These are phyloP conservation scores for Lamproptera curius DNA, from an alignment of 2,888 invertebrate genomes.

Conservation along the genomic window DNA sequence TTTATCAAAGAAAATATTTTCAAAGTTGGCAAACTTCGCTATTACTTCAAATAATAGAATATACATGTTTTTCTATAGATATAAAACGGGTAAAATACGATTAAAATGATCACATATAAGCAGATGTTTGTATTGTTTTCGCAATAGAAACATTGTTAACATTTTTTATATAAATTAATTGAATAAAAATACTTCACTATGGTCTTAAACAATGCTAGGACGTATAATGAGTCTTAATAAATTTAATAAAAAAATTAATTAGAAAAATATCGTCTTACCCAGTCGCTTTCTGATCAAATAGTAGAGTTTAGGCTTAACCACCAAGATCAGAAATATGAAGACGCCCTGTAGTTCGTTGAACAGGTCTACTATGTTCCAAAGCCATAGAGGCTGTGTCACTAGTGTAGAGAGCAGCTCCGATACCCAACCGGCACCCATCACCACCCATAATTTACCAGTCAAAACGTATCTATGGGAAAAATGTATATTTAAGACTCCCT, in stretches of 20 bases:
- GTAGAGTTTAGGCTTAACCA: slow-evolving; percentile 83
- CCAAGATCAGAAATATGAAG: slow-evolving; percentile 84
- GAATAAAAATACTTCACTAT: too few relatives aligned
- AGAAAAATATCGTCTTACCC: slow-evolving; percentile 57
- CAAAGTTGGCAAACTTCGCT: too few relatives aligned
- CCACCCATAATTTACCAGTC: slow-evolving; percentile 85
- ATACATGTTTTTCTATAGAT: too few relatives aligned
- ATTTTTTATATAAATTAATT: too few relatives aligned
- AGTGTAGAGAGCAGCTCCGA: slow-evolving; percentile 81
- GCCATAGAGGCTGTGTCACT: slow-evolving; percentile 64
- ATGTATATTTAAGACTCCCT: too few relatives aligned
- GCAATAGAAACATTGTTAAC: too few relatives aligned
- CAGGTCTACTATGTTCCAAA: slow-evolving; percentile 79
- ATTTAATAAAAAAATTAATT: neutral
- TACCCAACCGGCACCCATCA: slow-evolving; percentile 88
- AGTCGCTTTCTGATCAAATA: slow-evolving; percentile 76
- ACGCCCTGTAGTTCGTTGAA: slow-evolving; percentile 85
- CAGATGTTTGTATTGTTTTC: too few relatives aligned
- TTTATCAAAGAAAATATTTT: too few relatives aligned
- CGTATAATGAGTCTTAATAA: neutral
- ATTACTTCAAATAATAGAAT: too few relatives aligned
- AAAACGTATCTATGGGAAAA: slow-evolving; percentile 79
- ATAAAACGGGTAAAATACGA: too few relatives aligned
- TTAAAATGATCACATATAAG: too few relatives aligned
- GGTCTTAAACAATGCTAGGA: neutral